Percentiles rank a stretch among this genome's conserved stretches.
Conservation (phyloP, 2,888 invertebrate genomes). For the Pyrrhosoma nymphula region DNA sequence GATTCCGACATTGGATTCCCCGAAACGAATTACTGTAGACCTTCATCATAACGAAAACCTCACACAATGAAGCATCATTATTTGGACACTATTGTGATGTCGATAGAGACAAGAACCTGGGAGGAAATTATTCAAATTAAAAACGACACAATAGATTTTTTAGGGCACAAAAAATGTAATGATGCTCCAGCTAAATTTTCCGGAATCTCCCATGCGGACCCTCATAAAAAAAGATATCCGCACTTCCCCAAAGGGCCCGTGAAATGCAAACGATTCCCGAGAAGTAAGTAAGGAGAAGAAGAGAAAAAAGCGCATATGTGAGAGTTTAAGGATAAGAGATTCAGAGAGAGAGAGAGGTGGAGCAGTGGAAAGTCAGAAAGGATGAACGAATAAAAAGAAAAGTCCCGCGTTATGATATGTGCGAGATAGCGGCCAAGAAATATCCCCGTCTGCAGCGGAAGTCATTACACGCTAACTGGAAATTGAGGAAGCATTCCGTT, state of each 20-base stretch:
- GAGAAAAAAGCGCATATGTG: background rate
- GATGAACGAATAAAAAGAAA: background rate
- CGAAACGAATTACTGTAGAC: too few species aligned
- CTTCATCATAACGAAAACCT: too few species aligned
- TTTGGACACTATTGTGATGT: too few species aligned
- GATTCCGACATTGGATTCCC: too few species aligned
- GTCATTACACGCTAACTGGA: conserved; percentile 21
- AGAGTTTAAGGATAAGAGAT: background rate
- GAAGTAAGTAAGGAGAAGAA: background rate
- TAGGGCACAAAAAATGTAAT: background rate
- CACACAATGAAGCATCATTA: too few species aligned
- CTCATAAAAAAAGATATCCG: background rate
- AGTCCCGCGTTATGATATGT: background rate
- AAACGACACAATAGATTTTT: background rate
- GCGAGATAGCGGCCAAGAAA: background rate
- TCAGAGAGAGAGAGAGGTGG: background rate
- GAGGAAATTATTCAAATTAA: background rate
- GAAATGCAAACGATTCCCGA: background rate
- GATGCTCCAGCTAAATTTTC: background rate
- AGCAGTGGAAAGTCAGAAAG: background rate
- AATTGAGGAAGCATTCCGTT: background rate
- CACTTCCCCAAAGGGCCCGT: background rate
- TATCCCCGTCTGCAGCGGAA: background rate
- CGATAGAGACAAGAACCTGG: background rate
- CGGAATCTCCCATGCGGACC: background rate